Base-by-base conservation (phyloP, 2,888 invertebrate species). In the Acleris holmiana region DNA sequence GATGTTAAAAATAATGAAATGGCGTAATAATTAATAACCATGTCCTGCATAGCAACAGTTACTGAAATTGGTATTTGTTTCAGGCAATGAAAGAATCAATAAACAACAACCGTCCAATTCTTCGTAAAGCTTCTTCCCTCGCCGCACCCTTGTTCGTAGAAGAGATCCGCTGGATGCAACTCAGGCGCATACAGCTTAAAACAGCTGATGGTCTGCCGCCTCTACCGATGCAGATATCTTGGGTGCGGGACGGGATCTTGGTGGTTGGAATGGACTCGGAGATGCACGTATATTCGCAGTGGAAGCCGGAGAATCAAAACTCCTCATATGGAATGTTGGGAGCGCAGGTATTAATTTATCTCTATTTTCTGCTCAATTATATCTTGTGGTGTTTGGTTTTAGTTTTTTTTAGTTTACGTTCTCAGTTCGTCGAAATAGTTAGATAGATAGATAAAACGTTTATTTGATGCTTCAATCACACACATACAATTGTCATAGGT, bases 231-330 rank as follows among this genome's bases (percentile, higher is more conserved):
- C 98, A 99, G 84, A 97, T 99, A 76, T 98, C 98, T 2, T 99
- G 99, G 99, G 99, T 99, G 0, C 94, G 99, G 23, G 99, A 99
- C 80, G 99, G 99, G 0, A 98, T 99, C 71, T 91, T 99, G 1
- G 98, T 99, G 0, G 99, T 99, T 1, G 99, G 99, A 2, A 99
- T 99, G 99, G 99, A 99, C 83, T 99, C 99, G 2, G 99, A 99
- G 85, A 99, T 99, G 98, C 99, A 99, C 79, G 99, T 99, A 0
- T 99, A 99, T 83, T 98, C 99, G 0, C 99, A 99, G 80, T 99
- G 99, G 99, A 97, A 97, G 78, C 96, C 97, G 0, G 95, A 95
- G 68, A 81, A 88, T 66, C 85, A 81, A 2, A 86, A 85, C 53
- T 66, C 79, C 2, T 62, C 80, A 8, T 79, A 80, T 4, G 89